Base-by-base conservation (phyloP, 2,797 vertebrate genomes). In the Chelon labrosus region DNA sequence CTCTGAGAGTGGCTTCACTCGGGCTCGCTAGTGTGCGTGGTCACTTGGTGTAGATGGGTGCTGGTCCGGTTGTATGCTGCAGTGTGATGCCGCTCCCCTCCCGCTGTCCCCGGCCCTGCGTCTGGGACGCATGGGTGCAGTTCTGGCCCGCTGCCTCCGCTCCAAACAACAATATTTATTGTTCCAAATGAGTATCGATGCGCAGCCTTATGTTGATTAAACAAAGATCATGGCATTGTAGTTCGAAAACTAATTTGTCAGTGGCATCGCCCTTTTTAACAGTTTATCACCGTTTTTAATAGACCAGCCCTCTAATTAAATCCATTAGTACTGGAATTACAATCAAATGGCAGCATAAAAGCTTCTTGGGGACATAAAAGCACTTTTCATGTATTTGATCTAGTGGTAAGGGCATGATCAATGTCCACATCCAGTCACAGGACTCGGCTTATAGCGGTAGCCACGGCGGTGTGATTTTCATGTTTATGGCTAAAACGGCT, bases 401-500 rank as follows among this genome's bases (percentile, higher is more conserved):
- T 86, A 39, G 75, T 70, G 76, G 76, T 72, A 67, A 82, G 87
- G 85, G 85, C 86, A 82, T 50, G 90, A 91, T 91, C 89, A 85
- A 67, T 92, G 93, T 94, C 92, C 89, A 91, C 92, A 73, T 85
- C 64, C 79, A 88, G 89, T 93, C 92, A 94, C 83, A 91, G 90
- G 91, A 88, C 89, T 96, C 94, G 95, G 95, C 93, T 95, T 92
- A 95, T 83, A 92, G 93, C 93, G 92, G 95, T 93, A 89, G 93
- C 95, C 94, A 87, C 94, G 91, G 93, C 94, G 96, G 96, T 97
- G 95, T 97, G 96, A 95, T 97, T 97, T 97, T 96, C 95, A 95
- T 96, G 95, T 95, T 95, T 93, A 94, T 95, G 95, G 95, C 95
- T 96, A 90, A 94, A 95, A 90, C 93, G 91, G 92, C 90, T 92